These are phyloP conservation scores for Corythoichthys intestinalis DNA, from an alignment of 2,113 vertebrate genomes.

Conservation along the genomic window DNA sequence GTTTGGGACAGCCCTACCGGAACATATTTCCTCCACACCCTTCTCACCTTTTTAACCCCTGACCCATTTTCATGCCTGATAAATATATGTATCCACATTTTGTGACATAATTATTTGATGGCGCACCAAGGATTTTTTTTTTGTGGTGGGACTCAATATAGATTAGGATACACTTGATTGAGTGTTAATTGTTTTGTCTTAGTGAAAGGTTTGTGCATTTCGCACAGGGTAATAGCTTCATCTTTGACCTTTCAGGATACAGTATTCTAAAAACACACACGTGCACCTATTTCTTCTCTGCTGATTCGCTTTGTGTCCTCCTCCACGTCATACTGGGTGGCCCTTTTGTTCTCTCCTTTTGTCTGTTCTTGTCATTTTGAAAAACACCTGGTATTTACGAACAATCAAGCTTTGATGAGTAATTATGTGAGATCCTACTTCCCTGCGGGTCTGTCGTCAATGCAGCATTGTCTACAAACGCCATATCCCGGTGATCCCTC, in stretches of 20 bases:
- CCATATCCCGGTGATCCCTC: slow-evolving; percentile 8
- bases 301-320: slow-evolving; percentile 30
- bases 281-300: slow-evolving; percentile 18
- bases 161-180: background rate
- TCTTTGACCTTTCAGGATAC: slow-evolving; percentile 19
- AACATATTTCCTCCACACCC: too few relatives aligned
- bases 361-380: slow-evolving; percentile 43
- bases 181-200: background rate
- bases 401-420: slow-evolving; percentile 35
- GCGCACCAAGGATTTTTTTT: background rate
- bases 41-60: too few relatives aligned
- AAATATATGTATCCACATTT: too few relatives aligned
- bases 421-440: slow-evolving; percentile 46
- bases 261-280: slow-evolving; percentile 5
- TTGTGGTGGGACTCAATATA: background rate
- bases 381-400: slow-evolving; percentile 51
- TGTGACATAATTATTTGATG: background rate
- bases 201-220: background rate
- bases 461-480: slow-evolving; percentile 44
- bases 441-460: slow-evolving; percentile 39
- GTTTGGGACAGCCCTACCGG: too few relatives aligned
- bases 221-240: slow-evolving; percentile 7
- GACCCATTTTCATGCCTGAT: too few relatives aligned
- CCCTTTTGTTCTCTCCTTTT: slow-evolving; percentile 44
- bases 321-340: slow-evolving; percentile 32